phyloP scores from a whole-genome alignment of 2,113 vertebrate species.

The Ia io region DNA sequence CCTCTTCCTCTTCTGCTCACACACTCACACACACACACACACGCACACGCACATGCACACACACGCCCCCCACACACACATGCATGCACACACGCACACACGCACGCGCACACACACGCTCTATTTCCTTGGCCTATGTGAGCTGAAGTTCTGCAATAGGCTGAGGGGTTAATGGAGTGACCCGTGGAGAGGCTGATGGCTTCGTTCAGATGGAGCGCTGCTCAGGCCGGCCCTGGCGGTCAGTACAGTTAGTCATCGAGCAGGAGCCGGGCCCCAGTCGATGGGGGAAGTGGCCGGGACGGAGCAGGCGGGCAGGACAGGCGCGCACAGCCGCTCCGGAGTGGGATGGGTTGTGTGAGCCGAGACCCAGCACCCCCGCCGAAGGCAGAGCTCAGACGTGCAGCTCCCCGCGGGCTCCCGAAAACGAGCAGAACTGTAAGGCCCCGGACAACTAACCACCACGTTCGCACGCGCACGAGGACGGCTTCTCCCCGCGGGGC shows the following conservation, averaged over 20 bases:
- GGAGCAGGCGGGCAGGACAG: too few species aligned
- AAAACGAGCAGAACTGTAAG: neutral
- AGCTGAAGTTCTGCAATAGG: neutral
- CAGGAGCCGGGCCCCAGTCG: neutral
- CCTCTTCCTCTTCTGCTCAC: neutral
- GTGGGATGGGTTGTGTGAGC: neutral
- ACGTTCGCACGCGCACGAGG: neutral
- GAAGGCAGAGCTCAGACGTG: neutral
- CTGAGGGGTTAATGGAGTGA: neutral
- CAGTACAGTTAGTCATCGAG: too few species aligned
- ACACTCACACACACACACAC: neutral
- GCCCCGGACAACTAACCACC: neutral
- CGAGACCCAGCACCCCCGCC: neutral
- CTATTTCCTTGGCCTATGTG: neutral
- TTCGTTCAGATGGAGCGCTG: neutral
- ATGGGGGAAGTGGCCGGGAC: neutral
- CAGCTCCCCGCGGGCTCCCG: neutral
- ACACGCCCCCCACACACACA: too few species aligned
- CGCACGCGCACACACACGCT: neutral
- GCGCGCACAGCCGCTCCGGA: too few species aligned
- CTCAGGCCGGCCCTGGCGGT: neutral
- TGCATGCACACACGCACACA: too few species aligned
- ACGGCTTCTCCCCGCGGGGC: neutral
- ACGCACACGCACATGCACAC: fast-evolving
- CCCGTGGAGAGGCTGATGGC: neutral